Evolutionary conservation across 2,797 vertebrate species (phyloP).

Genomic region (Halcyon badia): DNA sequence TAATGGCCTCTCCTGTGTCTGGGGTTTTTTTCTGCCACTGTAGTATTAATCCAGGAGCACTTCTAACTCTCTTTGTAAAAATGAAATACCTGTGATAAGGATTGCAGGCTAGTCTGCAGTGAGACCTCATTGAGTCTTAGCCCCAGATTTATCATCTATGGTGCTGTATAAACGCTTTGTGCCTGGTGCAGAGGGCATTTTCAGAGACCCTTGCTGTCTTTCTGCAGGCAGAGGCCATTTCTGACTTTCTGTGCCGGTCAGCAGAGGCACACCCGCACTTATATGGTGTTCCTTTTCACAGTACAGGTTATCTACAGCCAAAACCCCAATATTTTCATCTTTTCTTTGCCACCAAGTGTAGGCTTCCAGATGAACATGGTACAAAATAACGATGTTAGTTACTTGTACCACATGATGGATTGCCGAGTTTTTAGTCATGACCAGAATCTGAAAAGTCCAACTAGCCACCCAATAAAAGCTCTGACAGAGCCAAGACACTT

Average conservation of each 20-base stretch:
- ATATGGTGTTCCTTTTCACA: not conserved
- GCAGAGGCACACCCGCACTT: not conserved
- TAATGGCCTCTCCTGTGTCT: not conserved
- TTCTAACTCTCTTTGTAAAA: not conserved
- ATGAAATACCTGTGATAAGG: not conserved
- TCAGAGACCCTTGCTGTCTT: not conserved
- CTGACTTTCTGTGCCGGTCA: not conserved
- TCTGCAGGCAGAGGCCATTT: not conserved
- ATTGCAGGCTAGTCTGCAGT: not conserved
- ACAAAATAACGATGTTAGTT: not conserved
- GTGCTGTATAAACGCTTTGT: not conserved
- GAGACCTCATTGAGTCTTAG: not conserved
- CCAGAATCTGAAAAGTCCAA: not conserved
- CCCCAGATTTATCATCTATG: not conserved
- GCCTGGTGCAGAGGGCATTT: not conserved
- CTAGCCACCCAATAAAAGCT: not conserved
- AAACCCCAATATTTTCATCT: not conserved
- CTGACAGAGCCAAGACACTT: not conserved
- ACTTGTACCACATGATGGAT: not conserved
- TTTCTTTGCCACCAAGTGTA: not conserved
- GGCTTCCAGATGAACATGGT: not conserved
- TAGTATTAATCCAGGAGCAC: not conserved
- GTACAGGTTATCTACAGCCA: not conserved
- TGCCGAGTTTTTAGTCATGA: not conserved
- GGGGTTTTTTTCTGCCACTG: not conserved